Evolutionary conservation across 2,888 invertebrate species (phyloP).

Genomic region (Drosophila picticornis): DNA sequence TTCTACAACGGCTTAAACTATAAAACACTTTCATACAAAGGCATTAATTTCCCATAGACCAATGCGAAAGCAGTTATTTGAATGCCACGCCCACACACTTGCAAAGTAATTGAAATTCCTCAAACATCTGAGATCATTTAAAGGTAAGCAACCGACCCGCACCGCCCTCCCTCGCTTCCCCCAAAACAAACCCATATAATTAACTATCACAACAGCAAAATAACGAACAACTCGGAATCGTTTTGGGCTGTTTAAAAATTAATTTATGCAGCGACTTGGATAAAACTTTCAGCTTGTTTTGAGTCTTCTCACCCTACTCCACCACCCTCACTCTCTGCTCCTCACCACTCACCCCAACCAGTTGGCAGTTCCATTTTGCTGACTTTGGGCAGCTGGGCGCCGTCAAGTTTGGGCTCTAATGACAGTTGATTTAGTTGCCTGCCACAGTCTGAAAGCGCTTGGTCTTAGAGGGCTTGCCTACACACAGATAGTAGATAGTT

Average conservation of each 20-base stretch:
- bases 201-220: conserved; percentile 49
- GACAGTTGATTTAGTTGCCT: conserved; percentile 73
- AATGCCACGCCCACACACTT: not conserved
- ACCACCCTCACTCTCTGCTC: fast-evolving
- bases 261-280: conserved; percentile 68
- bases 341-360: not conserved
- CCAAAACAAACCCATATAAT: conserved; percentile 55
- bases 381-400: conserved; percentile 51
- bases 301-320: not conserved
- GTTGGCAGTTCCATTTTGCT: not conserved
- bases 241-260: conserved; percentile 65
- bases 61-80: not conserved
- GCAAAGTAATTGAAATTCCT: conserved; percentile 21
- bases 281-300: conserved; percentile 32
- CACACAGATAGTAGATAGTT: conserved; percentile 38
- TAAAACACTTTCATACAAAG: not conserved
- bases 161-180: not conserved
- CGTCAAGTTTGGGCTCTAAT: conserved; percentile 60
- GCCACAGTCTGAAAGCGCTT: not conserved
- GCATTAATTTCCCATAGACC: not conserved
- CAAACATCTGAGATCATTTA: conserved; percentile 27
- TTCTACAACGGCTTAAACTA: not conserved
- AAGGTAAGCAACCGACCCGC: conserved; percentile 25
- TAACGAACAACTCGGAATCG: conserved; percentile 26
- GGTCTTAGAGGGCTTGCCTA: conserved; percentile 44